These are phyloP conservation scores for Pollenia amentaria DNA, from an alignment of 2,888 invertebrate genomes.

Conservation along the genomic window DNA sequence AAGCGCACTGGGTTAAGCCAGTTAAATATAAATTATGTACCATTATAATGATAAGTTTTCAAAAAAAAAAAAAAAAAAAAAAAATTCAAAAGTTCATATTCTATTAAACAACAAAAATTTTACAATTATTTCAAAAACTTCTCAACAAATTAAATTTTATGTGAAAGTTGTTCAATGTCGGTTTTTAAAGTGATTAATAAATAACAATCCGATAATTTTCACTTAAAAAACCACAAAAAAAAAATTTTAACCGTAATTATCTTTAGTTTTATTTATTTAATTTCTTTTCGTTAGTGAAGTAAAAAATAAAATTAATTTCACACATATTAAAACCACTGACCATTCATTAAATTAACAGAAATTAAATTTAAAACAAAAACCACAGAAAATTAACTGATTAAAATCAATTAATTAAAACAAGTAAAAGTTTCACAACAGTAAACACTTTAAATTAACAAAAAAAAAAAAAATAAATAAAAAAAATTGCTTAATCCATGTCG, in stretches of 20 bases:
- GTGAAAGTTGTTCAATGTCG: neutral
- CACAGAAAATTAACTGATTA: conserved; percentile 9
- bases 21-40: too few species aligned
- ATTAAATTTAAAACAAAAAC: neutral
- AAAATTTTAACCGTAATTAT: neutral
- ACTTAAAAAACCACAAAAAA: neutral
- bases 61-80: too few species aligned
- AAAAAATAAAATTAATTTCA: neutral
- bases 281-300: neutral
- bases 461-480: neutral
- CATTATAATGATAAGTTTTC: too few species aligned
- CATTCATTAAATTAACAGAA: neutral
- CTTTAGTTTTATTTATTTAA: neutral
- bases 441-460: neutral
- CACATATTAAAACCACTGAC: conserved; percentile 10
- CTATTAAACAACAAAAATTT: too few species aligned
- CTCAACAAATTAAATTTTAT: neutral
- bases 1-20: too few species aligned
- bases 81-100: too few species aligned
- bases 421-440: conserved; percentile 8
- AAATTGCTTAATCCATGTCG: neutral
- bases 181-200: too few species aligned
- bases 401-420: conserved; percentile 34
- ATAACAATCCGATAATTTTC: neutral
- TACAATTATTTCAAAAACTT: neutral